Conservation (phyloP, 53 echinoderm and acorn worm species). For the Arbacia lixula region DNA sequence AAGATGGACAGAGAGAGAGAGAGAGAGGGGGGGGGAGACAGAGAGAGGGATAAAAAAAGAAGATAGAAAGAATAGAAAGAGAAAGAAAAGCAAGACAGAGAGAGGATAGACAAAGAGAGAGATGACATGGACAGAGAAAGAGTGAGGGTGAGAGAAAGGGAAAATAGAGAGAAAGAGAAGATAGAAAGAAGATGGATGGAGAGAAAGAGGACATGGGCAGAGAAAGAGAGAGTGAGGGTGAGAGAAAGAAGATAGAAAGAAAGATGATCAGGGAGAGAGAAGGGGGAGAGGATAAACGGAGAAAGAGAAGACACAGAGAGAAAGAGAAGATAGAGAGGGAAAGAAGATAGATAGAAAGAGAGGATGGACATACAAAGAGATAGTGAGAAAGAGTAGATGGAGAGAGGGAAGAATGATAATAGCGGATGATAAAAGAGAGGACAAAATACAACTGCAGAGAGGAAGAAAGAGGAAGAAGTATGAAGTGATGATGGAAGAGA, state of each 20-base stretch:
- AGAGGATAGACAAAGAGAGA: not conserved
- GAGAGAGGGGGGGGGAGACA: not conserved
- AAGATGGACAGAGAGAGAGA: not conserved
- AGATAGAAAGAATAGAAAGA: not conserved
- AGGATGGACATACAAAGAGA: not conserved
- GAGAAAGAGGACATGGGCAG: not conserved
- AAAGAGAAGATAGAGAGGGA: not conserved
- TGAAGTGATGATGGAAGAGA: not conserved
- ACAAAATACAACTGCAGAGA: not conserved
- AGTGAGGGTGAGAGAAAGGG: not conserved
- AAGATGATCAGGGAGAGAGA: not conserved
- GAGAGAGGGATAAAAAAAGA: not conserved
- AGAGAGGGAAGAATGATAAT: not conserved
- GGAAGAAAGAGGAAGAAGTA: not conserved
- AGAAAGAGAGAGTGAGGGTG: not conserved
- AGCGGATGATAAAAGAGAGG: not conserved
- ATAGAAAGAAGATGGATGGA: not conserved
- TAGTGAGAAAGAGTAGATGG: not conserved
- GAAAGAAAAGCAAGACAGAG: not conserved
- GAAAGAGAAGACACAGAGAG: not conserved
- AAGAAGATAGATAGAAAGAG: not conserved
- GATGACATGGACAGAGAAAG: not conserved
- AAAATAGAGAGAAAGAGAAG: not conserved
- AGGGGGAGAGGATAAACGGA: not conserved
- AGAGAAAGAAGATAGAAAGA: not conserved